These are phyloP conservation scores for Hydrocynus forskahlii DNA, from an alignment of 2,797 vertebrate species.

Conservation along the genomic window DNA sequence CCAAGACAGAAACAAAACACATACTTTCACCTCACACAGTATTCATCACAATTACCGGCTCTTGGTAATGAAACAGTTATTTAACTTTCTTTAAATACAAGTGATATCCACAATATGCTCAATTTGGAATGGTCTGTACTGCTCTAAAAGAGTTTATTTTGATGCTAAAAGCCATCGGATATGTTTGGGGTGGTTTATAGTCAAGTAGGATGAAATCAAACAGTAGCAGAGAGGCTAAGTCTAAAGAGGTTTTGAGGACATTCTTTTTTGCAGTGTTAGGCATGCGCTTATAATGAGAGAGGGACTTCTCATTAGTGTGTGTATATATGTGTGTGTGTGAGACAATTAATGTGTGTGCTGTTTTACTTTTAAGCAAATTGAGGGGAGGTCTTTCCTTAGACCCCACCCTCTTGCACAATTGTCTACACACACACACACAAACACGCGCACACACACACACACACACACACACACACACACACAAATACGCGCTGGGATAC, in stretches of 20 bases:
- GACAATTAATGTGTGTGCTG: background rate
- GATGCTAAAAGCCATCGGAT: background rate
- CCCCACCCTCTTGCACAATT: background rate
- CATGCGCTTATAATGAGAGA: background rate
- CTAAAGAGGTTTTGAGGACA: background rate
- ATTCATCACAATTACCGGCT: too few species aligned
- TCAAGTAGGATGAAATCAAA: slow-evolving; percentile 12
- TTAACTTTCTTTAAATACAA: too few species aligned
- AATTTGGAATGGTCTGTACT: too few species aligned
- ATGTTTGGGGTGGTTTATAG: slow-evolving; percentile 1
- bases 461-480: background rate
- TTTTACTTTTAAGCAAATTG: background rate
- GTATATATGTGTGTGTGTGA: too few species aligned
- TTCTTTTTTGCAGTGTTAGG: background rate
- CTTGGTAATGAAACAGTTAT: too few species aligned
- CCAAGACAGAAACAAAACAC: too few species aligned
- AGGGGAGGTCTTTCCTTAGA: background rate
- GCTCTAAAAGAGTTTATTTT: too few species aligned
- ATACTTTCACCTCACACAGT: too few species aligned
- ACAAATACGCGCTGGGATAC: background rate
- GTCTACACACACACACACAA: too few species aligned
- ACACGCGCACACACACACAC: too few species aligned
- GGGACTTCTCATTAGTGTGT: background rate
- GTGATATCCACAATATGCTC: too few species aligned
- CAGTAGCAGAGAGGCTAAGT: too few species aligned